Evolutionary conservation across 2,797 vertebrate species (phyloP).

Genomic region (Saguinus oedipus): DNA sequence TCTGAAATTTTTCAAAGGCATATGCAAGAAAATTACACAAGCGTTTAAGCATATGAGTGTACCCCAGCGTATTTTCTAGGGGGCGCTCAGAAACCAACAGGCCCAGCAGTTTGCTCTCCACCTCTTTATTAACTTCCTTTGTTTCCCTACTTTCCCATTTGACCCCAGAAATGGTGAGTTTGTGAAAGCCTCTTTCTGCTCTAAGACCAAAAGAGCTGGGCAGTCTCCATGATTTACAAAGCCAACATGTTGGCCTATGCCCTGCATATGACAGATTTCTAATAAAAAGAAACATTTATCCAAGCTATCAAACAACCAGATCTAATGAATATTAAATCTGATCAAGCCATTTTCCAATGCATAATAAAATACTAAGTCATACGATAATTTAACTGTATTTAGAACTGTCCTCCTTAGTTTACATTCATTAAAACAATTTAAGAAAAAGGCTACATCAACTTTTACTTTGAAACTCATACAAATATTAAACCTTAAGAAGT

Average conservation of each 20-base stretch:
- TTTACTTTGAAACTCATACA: constrained; percentile 71
- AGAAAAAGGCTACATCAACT: constrained; percentile 54
- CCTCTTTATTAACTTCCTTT: background rate
- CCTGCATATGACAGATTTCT: background rate
- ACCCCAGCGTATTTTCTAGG: background rate
- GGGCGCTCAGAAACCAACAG: background rate
- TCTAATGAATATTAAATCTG: constrained; percentile 57
- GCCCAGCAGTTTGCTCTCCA: background rate
- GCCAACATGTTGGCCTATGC: constrained; percentile 18
- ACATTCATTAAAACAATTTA: constrained; percentile 49
- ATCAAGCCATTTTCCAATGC: constrained; percentile 55
- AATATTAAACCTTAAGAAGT: constrained; percentile 13
- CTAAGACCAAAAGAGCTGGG: background rate
- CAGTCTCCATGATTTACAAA: constrained; percentile 18
- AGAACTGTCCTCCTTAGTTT: background rate
- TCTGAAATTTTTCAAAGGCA: background rate
- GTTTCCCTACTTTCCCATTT: background rate
- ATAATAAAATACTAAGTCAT: constrained; percentile 50
- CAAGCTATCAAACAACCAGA: constrained; percentile 52
- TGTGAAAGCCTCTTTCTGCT: background rate
- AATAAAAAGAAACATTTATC: constrained; percentile 15
- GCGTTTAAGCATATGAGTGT: background rate
- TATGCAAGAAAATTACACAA: background rate
- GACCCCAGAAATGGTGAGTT: background rate
- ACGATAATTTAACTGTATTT: constrained; percentile 58